Percentiles rank a stretch among this genome's conserved stretches.
phyloP scores from a whole-genome alignment of 2,797 vertebrate species.

The Hyperoplus immaculatus region DNA sequence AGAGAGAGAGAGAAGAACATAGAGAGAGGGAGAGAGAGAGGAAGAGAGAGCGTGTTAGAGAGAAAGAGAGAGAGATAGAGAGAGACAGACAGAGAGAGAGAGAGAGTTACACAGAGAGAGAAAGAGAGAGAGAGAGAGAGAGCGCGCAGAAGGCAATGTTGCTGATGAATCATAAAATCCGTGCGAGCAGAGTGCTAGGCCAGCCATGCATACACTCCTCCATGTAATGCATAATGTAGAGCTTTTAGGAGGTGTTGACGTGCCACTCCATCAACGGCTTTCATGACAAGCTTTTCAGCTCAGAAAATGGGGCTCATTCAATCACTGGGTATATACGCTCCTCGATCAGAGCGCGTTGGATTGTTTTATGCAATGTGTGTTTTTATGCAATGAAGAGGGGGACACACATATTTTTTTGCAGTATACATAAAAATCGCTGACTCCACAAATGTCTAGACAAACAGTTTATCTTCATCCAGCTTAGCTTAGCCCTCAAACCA shows the following conservation, averaged over 20 bases:
- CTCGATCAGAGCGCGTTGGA: constrained; percentile 32
- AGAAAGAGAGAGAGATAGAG: too few species aligned
- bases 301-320: constrained; percentile 27
- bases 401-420: constrained; percentile 5
- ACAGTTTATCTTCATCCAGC: too few species aligned
- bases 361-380: background rate
- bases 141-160: constrained; percentile 54
- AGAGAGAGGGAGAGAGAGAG: too few species aligned
- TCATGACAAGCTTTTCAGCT: constrained; percentile 42
- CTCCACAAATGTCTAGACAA: background rate
- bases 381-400: constrained; percentile 3
- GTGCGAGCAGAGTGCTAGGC: constrained; percentile 22
- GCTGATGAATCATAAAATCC: constrained; percentile 75
- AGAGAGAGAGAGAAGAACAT: too few species aligned
- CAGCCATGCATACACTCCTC: constrained; percentile 64
- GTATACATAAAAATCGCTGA: background rate
- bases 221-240: constrained; percentile 71
- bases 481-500: background rate
- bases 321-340: background rate
- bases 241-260: constrained; percentile 50
- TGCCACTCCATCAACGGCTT: constrained; percentile 50
- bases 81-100: too few species aligned
- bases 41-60: too few species aligned
- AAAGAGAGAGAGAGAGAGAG: constrained; percentile 30
- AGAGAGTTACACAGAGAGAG: too few species aligned